Percentiles rank a stretch among this genome's conserved stretches.
phyloP scores from a whole-genome alignment of 2,888 invertebrate species.

The Cheilosia impressa region DNA sequence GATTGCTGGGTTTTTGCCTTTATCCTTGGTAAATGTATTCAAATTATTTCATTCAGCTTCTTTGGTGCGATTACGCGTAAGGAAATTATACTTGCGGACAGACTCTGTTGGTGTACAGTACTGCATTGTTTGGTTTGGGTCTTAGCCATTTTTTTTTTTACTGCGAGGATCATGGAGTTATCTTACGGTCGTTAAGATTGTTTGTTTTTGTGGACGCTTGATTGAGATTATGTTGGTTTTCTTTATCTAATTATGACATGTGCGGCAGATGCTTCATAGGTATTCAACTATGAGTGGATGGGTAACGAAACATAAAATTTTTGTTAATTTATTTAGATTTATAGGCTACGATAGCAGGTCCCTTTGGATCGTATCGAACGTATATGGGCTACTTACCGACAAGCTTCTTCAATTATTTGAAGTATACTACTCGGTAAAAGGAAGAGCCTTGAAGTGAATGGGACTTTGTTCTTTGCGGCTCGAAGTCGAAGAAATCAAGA shows the following conservation, averaged over 20 bases:
- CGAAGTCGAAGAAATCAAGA: no score
- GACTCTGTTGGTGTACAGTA: slow-evolving; percentile 16
- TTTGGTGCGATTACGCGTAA: slow-evolving; percentile 43
- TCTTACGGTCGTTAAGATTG: background rate
- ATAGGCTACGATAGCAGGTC: no score
- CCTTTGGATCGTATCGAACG: no score
- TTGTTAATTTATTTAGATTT: no score
- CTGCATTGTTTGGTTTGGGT: slow-evolving; percentile 46
- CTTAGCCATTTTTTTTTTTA: slow-evolving; percentile 12
- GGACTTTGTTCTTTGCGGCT: no score
- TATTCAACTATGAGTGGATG: no score
- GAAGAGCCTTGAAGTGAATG: no score
- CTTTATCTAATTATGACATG: background rate
- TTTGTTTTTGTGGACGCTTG: background rate
- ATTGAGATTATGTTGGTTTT: background rate
- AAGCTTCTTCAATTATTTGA: no score
- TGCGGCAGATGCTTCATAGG: no score
- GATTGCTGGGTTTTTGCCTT: slow-evolving; percentile 39
- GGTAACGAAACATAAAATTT: no score
- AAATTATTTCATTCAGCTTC: slow-evolving; percentile 56
- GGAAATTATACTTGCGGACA: slow-evolving; percentile 13
- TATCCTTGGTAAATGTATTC: slow-evolving; percentile 61
- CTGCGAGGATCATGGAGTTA: slow-evolving; percentile 3
- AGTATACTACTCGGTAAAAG: no score
- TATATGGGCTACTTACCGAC: no score